phyloP scores from a whole-genome alignment of 2,888 invertebrate species.

The Agrotis puta region DNA sequence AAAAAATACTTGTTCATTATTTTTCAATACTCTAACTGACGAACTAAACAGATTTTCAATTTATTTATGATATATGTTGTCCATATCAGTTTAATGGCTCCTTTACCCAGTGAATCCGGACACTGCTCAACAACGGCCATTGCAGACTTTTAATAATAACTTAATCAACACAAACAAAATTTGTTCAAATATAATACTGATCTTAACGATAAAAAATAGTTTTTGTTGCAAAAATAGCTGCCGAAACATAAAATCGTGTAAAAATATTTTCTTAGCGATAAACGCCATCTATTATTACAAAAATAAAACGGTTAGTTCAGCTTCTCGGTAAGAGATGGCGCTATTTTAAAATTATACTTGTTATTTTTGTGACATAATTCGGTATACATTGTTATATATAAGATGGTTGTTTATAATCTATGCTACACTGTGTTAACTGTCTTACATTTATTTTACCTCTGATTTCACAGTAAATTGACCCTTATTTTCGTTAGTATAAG shows the following conservation, averaged over 20 bases:
- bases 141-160: slow-evolving; percentile 56
- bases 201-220: slow-evolving; percentile 52
- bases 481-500: not conserved
- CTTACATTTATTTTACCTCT: slow-evolving; percentile 1
- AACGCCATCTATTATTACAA: slow-evolving; percentile 59
- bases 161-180: slow-evolving; percentile 54
- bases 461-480: not conserved
- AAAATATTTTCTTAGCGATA: slow-evolving; percentile 55
- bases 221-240: slow-evolving; percentile 61
- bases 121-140: slow-evolving; percentile 44
- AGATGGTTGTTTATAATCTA: slow-evolving; percentile 50
- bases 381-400: slow-evolving; percentile 51
- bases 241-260: slow-evolving; percentile 53
- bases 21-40: too few relatives aligned
- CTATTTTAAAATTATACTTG: slow-evolving; percentile 45
- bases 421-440: slow-evolving; percentile 53
- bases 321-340: slow-evolving; percentile 49
- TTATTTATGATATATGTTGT: too few relatives aligned
- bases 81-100: too few relatives aligned
- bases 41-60: too few relatives aligned
- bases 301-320: slow-evolving; percentile 54
- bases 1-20: too few relatives aligned
- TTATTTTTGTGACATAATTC: slow-evolving; percentile 61
- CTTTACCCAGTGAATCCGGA: slow-evolving; percentile 29
- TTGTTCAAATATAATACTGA: slow-evolving; percentile 65